Evolutionary conservation across 2,888 invertebrate genomes (phyloP).

Genomic region (Crossocerus cetratus): DNA sequence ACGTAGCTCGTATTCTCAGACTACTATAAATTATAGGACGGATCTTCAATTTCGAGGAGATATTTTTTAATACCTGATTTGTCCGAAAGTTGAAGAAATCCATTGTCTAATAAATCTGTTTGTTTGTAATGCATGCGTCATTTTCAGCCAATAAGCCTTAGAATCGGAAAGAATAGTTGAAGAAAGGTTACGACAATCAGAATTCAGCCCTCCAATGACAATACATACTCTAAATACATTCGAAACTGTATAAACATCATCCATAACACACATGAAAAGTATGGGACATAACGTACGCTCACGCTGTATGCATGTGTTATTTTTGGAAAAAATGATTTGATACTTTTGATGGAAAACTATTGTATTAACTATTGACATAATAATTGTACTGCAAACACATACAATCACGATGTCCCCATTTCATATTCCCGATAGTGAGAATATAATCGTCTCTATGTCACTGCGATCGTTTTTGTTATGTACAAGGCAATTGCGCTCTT

Average conservation of each 20-base stretch:
- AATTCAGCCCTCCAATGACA: constrained; percentile 57
- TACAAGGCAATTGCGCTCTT: constrained; percentile 61
- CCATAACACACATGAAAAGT: constrained; percentile 29
- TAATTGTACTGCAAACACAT: constrained; percentile 47
- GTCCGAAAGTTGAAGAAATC: too few species aligned
- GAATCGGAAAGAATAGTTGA: too few species aligned
- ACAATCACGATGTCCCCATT: constrained; percentile 42
- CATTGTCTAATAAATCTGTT: too few species aligned
- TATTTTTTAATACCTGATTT: too few species aligned
- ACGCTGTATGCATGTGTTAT: constrained; percentile 33
- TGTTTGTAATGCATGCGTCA: too few species aligned
- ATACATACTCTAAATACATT: constrained; percentile 46
- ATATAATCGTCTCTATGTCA: constrained; percentile 52
- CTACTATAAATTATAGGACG: too few species aligned
- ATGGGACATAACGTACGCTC: constrained; percentile 25
- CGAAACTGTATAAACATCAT: constrained; percentile 53
- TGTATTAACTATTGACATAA: constrained; percentile 42
- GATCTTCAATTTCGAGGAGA: too few species aligned
- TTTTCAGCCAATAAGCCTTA: too few species aligned
- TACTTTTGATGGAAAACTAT: constrained; percentile 28
- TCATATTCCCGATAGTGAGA: constrained; percentile 41
- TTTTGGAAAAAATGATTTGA: constrained; percentile 9
- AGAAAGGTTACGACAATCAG: constrained; percentile 38
- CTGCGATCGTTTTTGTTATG: constrained; percentile 62
- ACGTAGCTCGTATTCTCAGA: too few species aligned